These are phyloP conservation scores for Caenorhabditis virilis DNA, from an alignment of 2,888 invertebrate genomes.

Conservation along the genomic window DNA sequence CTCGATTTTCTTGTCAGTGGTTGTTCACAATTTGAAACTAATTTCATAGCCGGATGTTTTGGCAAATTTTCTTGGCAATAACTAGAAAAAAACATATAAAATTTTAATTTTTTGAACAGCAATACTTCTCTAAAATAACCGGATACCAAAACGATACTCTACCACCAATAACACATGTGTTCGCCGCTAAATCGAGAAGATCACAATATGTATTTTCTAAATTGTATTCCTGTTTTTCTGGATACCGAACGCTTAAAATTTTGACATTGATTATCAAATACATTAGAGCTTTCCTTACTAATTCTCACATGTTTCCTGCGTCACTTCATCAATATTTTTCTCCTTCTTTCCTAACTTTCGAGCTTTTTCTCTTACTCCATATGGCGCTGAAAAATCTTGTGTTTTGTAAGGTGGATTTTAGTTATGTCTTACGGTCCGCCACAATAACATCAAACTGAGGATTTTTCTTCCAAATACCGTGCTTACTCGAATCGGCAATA, in stretches of 20 bases:
- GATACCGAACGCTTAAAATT: constrained; percentile 67
- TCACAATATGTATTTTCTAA: constrained; percentile 75
- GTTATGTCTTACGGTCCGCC: constrained; percentile 77
- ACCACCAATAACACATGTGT: constrained; percentile 79
- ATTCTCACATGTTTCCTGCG: constrained; percentile 1
- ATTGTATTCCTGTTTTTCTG: constrained; percentile 80
- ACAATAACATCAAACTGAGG: constrained; percentile 85
- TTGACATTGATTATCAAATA: not conserved
- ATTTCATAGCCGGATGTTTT: constrained; percentile 78
- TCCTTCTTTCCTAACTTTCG: constrained; percentile 78
- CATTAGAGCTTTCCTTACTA: constrained; percentile 1
- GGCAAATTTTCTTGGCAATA: constrained; percentile 77
- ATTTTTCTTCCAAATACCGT: constrained; percentile 77
- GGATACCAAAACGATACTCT: constrained; percentile 95
- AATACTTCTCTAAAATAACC: constrained; percentile 77
- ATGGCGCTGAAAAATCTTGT: constrained; percentile 80
- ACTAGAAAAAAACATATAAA: constrained; percentile 53
- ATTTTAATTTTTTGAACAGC: not conserved
- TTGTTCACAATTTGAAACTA: constrained; percentile 88
- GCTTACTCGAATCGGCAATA: constrained; percentile 87
- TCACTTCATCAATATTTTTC: constrained; percentile 19
- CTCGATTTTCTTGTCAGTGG: constrained; percentile 73
- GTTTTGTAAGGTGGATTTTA: not conserved
- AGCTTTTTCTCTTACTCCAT: constrained; percentile 92
- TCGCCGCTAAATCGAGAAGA: constrained; percentile 82